Base-by-base conservation (phyloP, 2,113 vertebrate genomes). In the Cranoglanis bouderius region DNA sequence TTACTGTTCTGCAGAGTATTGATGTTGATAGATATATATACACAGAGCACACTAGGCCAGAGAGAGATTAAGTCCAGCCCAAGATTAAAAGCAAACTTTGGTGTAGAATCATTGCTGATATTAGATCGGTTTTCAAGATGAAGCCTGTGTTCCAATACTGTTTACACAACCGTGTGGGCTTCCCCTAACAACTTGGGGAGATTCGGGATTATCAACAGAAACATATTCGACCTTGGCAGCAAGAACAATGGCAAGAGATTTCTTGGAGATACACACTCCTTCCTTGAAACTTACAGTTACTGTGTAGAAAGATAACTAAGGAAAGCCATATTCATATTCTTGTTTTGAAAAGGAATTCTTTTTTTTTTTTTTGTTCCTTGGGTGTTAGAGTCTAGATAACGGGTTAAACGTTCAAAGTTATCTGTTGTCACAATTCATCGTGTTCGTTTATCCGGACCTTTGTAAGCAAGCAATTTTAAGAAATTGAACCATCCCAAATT, bases 1-100 rank as follows among this genome's bases (percentile, higher is more conserved):
- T 16, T 57, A 55, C 53, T 21, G 51, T 81, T 81, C 29, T 32
- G 51, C 26, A 53, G 80, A 32, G 80, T 35, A 35, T 65, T 63
- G 61, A 63, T 29, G 6, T 21, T 18, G 14, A 67, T 29, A 61
- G 2, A 40, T 77, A 26, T 10, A 24, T 43, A 49, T 4, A 49
- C 12, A 77, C 24, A 49, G 46, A 49, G 13, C 75, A 51, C 75
- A 77, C 40, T 14, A 21, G 78, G 81, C 18, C 14, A 78, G 53
- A 57, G 51, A 26, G 21, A 61, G 53, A 83, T 83, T 57, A 40
- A 61, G 55, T 59, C 51, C 53, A 82, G 29, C 57, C 7, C 53
- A 40, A 83, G 81, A 83, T 83, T 83, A 83, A 83, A 83, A 83
- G 53, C 81, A 38, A 57, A 38, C 51, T 59, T 38, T 4, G 21